These are phyloP conservation scores for Hydrocynus forskahlii DNA, from an alignment of 2,797 vertebrate genomes.

Conservation along the genomic window DNA sequence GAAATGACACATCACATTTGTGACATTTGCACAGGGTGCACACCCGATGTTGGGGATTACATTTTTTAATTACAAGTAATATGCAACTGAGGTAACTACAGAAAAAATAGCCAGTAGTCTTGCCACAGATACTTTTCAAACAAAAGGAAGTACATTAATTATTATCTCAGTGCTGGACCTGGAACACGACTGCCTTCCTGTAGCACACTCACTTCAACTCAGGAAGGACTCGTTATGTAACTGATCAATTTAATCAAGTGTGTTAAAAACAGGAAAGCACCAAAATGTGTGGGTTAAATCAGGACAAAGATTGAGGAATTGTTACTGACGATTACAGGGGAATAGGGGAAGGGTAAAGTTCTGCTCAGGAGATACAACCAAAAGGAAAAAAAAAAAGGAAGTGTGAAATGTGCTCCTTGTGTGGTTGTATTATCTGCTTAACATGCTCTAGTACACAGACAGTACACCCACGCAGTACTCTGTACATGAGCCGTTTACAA, in stretches of 20 bases:
- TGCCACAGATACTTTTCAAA: neutral
- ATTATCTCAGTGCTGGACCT: neutral
- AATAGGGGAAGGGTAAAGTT: neutral
- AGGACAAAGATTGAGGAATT: neutral
- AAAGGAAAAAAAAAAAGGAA: neutral
- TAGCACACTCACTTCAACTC: neutral
- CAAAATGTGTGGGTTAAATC: no score
- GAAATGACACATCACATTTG: conserved; percentile 31
- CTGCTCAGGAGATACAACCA: neutral
- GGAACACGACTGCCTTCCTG: neutral
- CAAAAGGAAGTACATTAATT: neutral
- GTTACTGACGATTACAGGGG: neutral
- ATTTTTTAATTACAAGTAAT: neutral
- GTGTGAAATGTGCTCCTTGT: neutral
- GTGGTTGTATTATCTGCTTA: neutral
- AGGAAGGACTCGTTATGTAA: neutral
- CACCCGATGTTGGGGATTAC: neutral
- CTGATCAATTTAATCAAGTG: neutral
- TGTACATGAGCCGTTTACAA: neutral
- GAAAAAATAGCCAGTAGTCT: neutral
- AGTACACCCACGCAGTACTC: neutral
- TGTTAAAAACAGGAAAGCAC: neutral
- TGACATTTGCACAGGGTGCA: neutral
- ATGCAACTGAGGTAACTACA: neutral
- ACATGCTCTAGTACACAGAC: neutral